These are phyloP conservation scores for Ethmia dodecea DNA, from an alignment of 2,888 invertebrate genomes.

Conservation along the genomic window DNA sequence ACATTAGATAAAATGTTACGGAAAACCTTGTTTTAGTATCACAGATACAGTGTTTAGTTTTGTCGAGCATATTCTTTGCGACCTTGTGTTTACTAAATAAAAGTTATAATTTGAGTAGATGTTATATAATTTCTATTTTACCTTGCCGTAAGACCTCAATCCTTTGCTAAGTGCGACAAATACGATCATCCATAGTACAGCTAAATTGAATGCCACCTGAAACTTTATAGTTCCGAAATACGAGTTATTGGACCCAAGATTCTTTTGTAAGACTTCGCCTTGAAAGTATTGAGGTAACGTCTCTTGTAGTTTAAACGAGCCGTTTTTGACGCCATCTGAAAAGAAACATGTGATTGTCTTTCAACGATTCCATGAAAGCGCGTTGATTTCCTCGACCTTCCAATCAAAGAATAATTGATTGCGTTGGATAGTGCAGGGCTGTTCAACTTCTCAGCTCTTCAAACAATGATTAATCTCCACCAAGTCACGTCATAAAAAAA, in stretches of 20 bases:
- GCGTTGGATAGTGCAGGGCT: too few species aligned
- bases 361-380: not conserved
- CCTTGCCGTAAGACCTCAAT: slow-evolving; percentile 89
- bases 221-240: slow-evolving; percentile 84
- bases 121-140: too few species aligned
- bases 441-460: too few species aligned
- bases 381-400: slow-evolving; percentile 5
- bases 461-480: too few species aligned
- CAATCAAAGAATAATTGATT: slow-evolving; percentile 30
- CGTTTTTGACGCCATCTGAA: slow-evolving; percentile 30
- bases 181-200: slow-evolving; percentile 93
- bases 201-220: slow-evolving; percentile 93
- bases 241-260: slow-evolving; percentile 41
- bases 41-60: too few species aligned
- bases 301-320: slow-evolving; percentile 74
- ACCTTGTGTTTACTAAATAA: too few species aligned
- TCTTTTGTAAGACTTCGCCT: slow-evolving; percentile 86
- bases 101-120: too few species aligned
- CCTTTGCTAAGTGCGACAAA: slow-evolving; percentile 94
- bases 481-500: too few species aligned
- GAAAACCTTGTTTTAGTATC: too few species aligned
- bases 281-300: slow-evolving; percentile 92
- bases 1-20: too few species aligned
- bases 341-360: not conserved
- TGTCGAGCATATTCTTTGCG: too few species aligned